Conservation (phyloP, 2,113 vertebrate genomes). For the Cyprinodon brontotheroides region DNA sequence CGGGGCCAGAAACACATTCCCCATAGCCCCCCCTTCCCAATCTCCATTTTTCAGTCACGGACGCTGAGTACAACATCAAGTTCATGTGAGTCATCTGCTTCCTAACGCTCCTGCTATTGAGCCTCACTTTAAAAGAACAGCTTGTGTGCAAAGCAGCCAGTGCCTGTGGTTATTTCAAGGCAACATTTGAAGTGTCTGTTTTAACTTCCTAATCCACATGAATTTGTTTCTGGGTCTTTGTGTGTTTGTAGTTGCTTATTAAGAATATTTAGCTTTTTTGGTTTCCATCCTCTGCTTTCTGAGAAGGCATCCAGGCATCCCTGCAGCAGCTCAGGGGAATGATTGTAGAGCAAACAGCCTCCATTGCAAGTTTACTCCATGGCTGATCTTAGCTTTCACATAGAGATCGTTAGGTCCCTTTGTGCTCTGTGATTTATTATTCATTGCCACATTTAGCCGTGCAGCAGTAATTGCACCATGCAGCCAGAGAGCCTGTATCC, state of each 20-base stretch:
- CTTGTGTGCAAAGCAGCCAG: slow-evolving; percentile 24
- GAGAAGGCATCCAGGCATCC: slow-evolving; percentile 1
- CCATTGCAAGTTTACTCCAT: slow-evolving; percentile 20
- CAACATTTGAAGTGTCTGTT: slow-evolving; percentile 15
- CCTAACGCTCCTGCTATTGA: slow-evolving; percentile 33
- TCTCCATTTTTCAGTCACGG: slow-evolving; percentile 51
- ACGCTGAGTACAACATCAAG: slow-evolving; percentile 40
- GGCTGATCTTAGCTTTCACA: slow-evolving; percentile 28
- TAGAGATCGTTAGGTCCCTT: slow-evolving; percentile 52
- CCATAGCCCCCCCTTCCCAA: slow-evolving; percentile 44
- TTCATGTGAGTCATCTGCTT: slow-evolving; percentile 64
- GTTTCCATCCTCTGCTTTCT: not conserved
- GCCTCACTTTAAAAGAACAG: slow-evolving; percentile 39
- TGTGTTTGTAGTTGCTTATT: not conserved
- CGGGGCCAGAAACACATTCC: slow-evolving; percentile 44
- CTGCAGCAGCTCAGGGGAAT: slow-evolving; percentile 13
- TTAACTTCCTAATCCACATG: slow-evolving; percentile 15
- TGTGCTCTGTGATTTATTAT: slow-evolving; percentile 71
- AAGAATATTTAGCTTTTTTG: slow-evolving; percentile 8
- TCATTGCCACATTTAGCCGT: slow-evolving; percentile 58
- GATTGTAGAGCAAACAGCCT: slow-evolving; percentile 26
- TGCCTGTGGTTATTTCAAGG: slow-evolving; percentile 30
- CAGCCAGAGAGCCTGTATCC: slow-evolving; percentile 58
- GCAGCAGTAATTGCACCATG: slow-evolving; percentile 66
- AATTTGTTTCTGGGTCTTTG: slow-evolving; percentile 5